A percentile compares a stretch with the other conserved stretches of the same genome.
These are phyloP conservation scores for Engystomops pustulosus DNA, from an alignment of 2,113 vertebrate genomes.

Conservation along the genomic window DNA sequence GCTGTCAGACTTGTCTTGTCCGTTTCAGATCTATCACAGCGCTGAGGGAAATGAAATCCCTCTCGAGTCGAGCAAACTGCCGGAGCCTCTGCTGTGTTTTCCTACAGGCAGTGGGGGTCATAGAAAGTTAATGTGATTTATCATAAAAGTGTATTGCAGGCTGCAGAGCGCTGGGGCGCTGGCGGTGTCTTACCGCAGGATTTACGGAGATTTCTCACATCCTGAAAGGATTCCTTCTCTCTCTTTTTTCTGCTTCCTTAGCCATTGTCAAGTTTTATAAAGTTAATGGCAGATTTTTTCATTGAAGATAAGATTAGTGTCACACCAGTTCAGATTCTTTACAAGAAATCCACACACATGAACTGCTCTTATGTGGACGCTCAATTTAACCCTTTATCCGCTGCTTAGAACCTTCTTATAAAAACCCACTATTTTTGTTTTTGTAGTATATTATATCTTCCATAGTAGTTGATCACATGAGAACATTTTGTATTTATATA, in stretches of 20 bases:
- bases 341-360: not conserved
- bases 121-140: conserved; percentile 58
- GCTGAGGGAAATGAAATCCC: conserved; percentile 49
- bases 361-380: not conserved
- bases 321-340: not conserved
- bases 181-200: not conserved
- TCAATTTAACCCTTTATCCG: not conserved
- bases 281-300: conserved; percentile 4
- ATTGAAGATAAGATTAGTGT: conserved; percentile 21
- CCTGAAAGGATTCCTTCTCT: not conserved
- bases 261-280: conserved; percentile 30
- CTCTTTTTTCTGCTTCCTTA: not conserved
- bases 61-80: conserved; percentile 31
- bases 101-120: conserved; percentile 45
- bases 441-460: too few species aligned
- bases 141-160: conserved; percentile 35
- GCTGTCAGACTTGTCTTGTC: conserved; percentile 55
- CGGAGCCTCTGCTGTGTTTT: conserved; percentile 44
- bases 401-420: too few species aligned
- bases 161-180: not conserved
- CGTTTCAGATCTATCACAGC: conserved; percentile 49
- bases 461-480: too few species aligned
- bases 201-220: not conserved
- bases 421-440: too few species aligned
- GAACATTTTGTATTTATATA: too few species aligned